Evolutionary conservation across 2,888 invertebrate species (phyloP), one percentile per base, ranked within the genome.

Genomic region (Dermolepida albohirtum): DNA sequence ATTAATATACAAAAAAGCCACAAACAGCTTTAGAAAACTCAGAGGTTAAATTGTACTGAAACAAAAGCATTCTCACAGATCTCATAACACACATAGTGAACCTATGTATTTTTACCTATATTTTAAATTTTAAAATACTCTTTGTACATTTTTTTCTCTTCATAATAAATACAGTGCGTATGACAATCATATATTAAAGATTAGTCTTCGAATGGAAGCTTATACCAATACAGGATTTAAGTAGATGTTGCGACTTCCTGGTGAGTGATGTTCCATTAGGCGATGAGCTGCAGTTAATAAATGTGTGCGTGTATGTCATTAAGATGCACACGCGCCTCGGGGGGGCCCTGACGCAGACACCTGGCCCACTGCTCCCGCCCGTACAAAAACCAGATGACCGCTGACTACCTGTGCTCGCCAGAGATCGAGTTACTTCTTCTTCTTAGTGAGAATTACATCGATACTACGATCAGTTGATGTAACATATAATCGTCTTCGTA

Each of bases 241-340:
- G 63, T 50, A 64, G 67, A 59, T 66, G 65, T 69, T 68, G 54
- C 49, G 71, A 74, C 74, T 74, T 73, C 74, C 74, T 74, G 72
- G 72, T 72, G 71, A 72, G 72, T 70, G 74, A 71, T 68, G 71
- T 71, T 70, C 70, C 59, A 59, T 59, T 59, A 59, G 44, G 43
- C 59, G 59, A 59, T 59, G 59, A 59, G 59, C 59, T 57, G 66
- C 40, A 43, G 50, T 66, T 59, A 51, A 64, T 64, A 44, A 34
- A 47, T 52, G 67, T 64, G 49, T 43, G 17, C 73, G 72, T 72
- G 69, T 68, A 71, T 73, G 72, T 72, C 71, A 74, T 74, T 75
- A 74, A 71, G 69, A 71, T 68, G 72, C 72, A 70, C 73, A 71
- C 71, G 71, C 70, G 73, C 73, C 71, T 68, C 71, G 67, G 73